Evolutionary conservation across 2,797 vertebrate genomes (phyloP).

Genomic region (Xenentodon cancila): DNA sequence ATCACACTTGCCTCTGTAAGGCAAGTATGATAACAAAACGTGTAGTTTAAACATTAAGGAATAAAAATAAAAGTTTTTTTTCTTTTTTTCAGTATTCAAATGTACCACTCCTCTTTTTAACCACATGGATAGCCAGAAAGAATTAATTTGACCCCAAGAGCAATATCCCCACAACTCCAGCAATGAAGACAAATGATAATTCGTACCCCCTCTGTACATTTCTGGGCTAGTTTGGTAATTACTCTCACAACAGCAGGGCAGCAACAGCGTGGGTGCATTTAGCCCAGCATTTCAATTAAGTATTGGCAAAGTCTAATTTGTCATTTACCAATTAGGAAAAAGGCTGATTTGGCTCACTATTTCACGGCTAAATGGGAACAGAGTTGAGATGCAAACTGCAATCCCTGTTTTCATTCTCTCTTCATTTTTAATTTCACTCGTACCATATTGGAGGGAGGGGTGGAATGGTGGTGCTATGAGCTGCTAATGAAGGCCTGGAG

Average conservation of each 20-base stretch:
- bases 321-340: constrained; percentile 73
- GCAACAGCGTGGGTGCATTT: constrained; percentile 62
- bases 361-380: constrained; percentile 48
- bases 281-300: constrained; percentile 69
- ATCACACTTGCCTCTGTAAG: background rate
- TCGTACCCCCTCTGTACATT: constrained; percentile 51
- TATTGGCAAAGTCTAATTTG: constrained; percentile 70
- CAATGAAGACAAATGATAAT: constrained; percentile 73
- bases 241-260: constrained; percentile 56
- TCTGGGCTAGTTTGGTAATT: constrained; percentile 61
- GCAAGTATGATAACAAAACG: background rate
- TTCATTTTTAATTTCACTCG: background rate
- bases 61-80: background rate
- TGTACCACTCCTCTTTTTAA: constrained; percentile 26
- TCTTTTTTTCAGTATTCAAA: constrained; percentile 34
- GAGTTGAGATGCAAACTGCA: constrained; percentile 47
- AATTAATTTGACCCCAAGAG: constrained; percentile 61
- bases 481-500: background rate
- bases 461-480: background rate
- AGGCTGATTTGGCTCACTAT: constrained; percentile 56
- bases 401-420: constrained; percentile 13
- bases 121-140: constrained; percentile 42
- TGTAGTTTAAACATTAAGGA: background rate
- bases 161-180: constrained; percentile 49
- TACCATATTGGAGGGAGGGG: background rate